Conservation (phyloP, 2,113 vertebrate genomes). For the Procapra przewalskii region DNA sequence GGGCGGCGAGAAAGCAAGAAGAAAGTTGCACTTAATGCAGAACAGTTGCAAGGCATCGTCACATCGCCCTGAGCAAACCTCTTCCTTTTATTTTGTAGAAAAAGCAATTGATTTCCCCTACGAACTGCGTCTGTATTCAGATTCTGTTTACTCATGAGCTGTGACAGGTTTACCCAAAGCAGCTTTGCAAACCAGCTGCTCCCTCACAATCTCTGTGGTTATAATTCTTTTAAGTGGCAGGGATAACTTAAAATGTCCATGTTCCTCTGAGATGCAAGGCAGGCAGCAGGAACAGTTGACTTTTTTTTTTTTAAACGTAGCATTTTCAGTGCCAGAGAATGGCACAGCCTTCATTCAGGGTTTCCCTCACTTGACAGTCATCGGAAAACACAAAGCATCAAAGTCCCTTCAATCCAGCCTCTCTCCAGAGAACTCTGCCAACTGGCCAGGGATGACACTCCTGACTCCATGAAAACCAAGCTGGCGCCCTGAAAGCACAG, state of each 20-base stretch:
- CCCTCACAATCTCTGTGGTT: conserved; percentile 37
- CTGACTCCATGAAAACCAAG: background rate
- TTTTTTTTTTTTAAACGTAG: conserved; percentile 42
- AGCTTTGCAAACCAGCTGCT: conserved; percentile 66
- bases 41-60: conserved; percentile 78
- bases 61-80: conserved; percentile 77
- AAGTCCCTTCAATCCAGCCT: background rate
- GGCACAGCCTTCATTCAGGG: background rate
- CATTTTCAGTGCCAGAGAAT: conserved; percentile 48
- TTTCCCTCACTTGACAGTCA: background rate
- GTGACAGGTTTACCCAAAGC: conserved; percentile 73
- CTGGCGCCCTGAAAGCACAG: background rate
- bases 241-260: background rate
- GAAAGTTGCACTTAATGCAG: conserved; percentile 77
- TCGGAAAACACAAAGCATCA: background rate
- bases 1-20: conserved; percentile 72
- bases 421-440: background rate
- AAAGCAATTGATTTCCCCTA: conserved; percentile 66
- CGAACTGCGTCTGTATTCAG: conserved; percentile 60
- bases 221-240: conserved; percentile 39
- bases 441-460: background rate
- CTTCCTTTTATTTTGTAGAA: conserved; percentile 75
- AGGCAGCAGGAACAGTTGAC: conserved; percentile 18
- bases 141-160: conserved; percentile 68
- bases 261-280: background rate